phyloP scores from a whole-genome alignment of 2,113 vertebrate genomes.

The Nerophis lumbriciformis region DNA sequence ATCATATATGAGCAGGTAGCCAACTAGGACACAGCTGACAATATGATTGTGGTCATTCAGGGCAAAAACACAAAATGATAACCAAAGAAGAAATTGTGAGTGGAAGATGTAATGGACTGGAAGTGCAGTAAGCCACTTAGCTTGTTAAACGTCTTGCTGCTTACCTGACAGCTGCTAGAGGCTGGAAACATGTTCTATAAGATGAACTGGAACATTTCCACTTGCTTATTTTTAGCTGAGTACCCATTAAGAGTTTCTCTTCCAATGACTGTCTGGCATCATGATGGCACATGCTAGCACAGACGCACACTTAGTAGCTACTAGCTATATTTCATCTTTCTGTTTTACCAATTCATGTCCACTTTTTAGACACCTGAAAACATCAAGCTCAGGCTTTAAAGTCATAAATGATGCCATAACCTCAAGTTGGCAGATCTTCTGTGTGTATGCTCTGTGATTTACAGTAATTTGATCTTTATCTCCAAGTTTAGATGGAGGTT shows the following conservation, averaged over 20 bases:
- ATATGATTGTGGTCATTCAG: constrained; percentile 39
- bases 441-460: no score
- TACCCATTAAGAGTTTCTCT: constrained; percentile 71
- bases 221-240: constrained; percentile 64
- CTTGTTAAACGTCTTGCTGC: constrained; percentile 63
- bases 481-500: no score
- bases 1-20: constrained; percentile 28
- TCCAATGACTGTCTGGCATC: constrained; percentile 62
- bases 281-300: constrained; percentile 35
- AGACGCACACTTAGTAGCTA: no score
- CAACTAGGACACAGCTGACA: constrained; percentile 34
- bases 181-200: constrained; percentile 56
- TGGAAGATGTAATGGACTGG: constrained; percentile 34
- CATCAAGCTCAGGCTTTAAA: no score
- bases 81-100: constrained; percentile 32
- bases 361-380: no score
- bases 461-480: no score
- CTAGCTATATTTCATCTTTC: no score
- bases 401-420: no score
- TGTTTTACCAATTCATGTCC: no score
- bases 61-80: constrained; percentile 5
- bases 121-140: constrained; percentile 56
- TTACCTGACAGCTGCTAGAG: constrained; percentile 50
- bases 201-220: constrained; percentile 58
- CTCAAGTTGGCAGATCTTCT: no score